A percentile compares a stretch with the other conserved stretches of the same genome.
Evolutionary conservation across 2,113 vertebrate genomes (phyloP).

Genomic region (Brienomyrus longianalis): DNA sequence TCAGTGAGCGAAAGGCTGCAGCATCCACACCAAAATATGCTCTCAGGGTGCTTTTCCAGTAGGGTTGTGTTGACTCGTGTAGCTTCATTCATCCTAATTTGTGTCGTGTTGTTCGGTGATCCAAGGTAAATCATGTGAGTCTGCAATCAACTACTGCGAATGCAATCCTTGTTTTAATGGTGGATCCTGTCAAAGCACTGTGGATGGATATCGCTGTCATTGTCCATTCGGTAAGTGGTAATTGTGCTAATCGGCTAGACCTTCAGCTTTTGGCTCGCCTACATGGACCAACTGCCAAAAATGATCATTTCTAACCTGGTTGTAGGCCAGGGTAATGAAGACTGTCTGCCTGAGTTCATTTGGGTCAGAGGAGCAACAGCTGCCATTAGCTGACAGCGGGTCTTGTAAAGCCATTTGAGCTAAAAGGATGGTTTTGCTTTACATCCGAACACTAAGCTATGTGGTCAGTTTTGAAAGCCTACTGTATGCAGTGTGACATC

Average conservation of each 20-base stretch:
- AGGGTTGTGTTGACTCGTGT: conserved; percentile 25
- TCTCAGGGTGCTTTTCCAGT: conserved; percentile 8
- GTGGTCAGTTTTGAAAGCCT: not conserved
- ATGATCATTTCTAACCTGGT: not conserved
- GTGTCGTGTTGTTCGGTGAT: conserved; percentile 63
- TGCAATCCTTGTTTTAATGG: conserved; percentile 97
- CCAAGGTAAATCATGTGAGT: conserved; percentile 87
- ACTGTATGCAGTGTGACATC: not conserved
- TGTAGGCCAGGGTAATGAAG: conserved; percentile 12
- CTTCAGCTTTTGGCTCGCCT: conserved; percentile 25
- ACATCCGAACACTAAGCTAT: not conserved
- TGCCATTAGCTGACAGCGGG: not conserved
- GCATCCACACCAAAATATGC: not conserved
- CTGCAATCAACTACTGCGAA: conserved; percentile 90
- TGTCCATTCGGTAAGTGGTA: conserved; percentile 88
- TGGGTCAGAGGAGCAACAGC: not conserved
- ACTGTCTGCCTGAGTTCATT: conserved; percentile 1
- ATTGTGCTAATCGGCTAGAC: not conserved
- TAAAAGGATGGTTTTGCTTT: not conserved
- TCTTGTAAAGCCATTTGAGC: conserved; percentile 6
- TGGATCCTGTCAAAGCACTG: conserved; percentile 85
- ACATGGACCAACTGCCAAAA: conserved; percentile 12
- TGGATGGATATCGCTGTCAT: conserved; percentile 89
- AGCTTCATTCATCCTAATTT: conserved; percentile 57
- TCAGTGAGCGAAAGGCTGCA: not conserved